Conservation (phyloP, 2,888 invertebrate species). For the Esperia sulphurella region DNA sequence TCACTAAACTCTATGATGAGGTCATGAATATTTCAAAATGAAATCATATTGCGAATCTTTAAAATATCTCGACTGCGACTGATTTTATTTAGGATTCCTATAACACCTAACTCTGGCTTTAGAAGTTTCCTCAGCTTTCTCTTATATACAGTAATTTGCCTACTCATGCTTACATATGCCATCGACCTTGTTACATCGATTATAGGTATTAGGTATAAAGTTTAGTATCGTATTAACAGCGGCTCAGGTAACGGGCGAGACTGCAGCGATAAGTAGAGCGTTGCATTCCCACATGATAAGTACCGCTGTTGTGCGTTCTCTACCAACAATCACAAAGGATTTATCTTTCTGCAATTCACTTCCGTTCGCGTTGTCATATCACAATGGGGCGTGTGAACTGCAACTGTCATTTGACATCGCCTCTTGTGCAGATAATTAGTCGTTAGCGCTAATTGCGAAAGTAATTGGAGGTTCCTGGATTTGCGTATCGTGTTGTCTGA, state of each 20-base stretch:
- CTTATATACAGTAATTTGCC: no score
- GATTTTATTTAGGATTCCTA: no score
- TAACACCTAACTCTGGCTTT: no score
- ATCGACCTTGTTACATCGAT: no score
- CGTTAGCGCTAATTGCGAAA: not conserved
- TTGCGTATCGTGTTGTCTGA: not conserved
- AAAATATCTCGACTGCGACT: no score
- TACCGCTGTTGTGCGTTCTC: slow-evolving; percentile 46
- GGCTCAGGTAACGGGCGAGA: slow-evolving; percentile 42
- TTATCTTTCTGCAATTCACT: slow-evolving; percentile 53
- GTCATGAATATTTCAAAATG: no score
- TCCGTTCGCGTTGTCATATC: slow-evolving; percentile 38
- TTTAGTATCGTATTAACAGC: slow-evolving; percentile 22
- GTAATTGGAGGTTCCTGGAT: not conserved
- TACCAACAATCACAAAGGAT: slow-evolving; percentile 49
- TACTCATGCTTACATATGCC: no score
- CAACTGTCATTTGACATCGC: not conserved
- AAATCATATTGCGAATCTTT: no score
- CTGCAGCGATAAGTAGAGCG: slow-evolving; percentile 57
- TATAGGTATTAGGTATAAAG: slow-evolving; percentile 1
- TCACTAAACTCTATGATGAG: no score
- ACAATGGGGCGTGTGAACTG: slow-evolving; percentile 40
- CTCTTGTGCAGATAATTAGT: not conserved
- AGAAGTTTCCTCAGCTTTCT: no score
- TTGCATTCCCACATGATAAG: slow-evolving; percentile 66